Conservation (phyloP, 1,140 invertebrate genomes). For the Pseudoatta argentina region DNA sequence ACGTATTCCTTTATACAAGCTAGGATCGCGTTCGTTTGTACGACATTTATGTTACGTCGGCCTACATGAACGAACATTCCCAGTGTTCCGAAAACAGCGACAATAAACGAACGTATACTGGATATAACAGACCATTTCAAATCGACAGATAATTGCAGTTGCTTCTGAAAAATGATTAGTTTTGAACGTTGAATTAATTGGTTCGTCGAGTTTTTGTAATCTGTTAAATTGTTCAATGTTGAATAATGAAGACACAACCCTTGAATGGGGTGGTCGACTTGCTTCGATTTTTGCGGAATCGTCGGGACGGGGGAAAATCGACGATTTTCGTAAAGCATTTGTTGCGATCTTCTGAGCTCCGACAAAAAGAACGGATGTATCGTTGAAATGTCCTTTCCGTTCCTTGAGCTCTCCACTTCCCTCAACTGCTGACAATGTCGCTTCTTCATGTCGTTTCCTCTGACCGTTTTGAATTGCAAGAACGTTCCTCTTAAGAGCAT, state of each 20-base stretch:
- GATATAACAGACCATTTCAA: neutral
- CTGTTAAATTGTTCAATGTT: slow-evolving; percentile 33
- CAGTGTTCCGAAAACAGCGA: slow-evolving; percentile 10
- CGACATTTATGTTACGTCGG: slow-evolving; percentile 41
- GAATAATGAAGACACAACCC: neutral
- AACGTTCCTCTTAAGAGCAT: neutral
- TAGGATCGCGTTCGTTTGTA: slow-evolving; percentile 58
- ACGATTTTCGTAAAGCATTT: neutral
- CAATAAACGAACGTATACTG: neutral
- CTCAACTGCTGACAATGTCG: neutral
- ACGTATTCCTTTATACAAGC: slow-evolving; percentile 71
- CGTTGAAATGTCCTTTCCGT: neutral
- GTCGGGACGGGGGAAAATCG: too few species aligned
- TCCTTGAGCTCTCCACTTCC: neutral
- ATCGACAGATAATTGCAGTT: neutral
- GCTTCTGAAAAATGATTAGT: slow-evolving; percentile 16
- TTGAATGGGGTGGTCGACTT: too few species aligned
- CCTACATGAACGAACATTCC: slow-evolving; percentile 53
- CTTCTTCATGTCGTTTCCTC: neutral
- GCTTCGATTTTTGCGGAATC: neutral
- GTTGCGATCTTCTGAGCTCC: neutral
- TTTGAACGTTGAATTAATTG: slow-evolving; percentile 13
- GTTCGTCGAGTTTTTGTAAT: slow-evolving; percentile 36
- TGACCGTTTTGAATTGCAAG: neutral
- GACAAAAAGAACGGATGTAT: slow-evolving; percentile 9